Evolutionary conservation across 1,140 invertebrate species (phyloP), one percentile per base, ranked within the genome.

Genomic region (Spodoptera frugiperda): DNA sequence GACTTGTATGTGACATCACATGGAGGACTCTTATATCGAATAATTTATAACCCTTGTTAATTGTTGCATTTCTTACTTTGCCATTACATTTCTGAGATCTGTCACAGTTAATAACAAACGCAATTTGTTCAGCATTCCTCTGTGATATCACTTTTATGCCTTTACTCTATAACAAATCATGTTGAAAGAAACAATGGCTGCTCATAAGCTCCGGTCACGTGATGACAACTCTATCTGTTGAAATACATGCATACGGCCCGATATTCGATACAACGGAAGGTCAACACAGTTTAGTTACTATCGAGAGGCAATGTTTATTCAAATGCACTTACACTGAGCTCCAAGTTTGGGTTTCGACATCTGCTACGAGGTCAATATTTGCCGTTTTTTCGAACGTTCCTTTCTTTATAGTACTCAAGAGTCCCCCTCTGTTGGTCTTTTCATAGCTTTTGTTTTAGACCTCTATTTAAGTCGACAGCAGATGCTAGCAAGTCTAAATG

Each of bases 311-410:
- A 86, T 93, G 91, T 94, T 93, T 94, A 92, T 92, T 93, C 91
- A 92, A 93, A 93, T 94, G 92, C 90, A 91, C 83, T 83, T 89
- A 88, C 85, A 90, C 87, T 84, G 87, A 88, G 89, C 86, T 79
- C 84, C 61, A 84, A 91, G 88, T 91, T 92, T 90, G 85, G 78
- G 85, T 93, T 93, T 91, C 92, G 86, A 92, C 91, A 94, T 92
- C 91, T 94, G 91, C 87, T 81, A 70, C 87, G 88, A 91, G 91
- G 91, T 92, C 91, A 94, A 94, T 94, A 94, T 94, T 94, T 92
- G 91, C 84, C 77, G 85, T 91, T 90, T 88, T 85, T 87, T 87
- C 77, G 70, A 81, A 78, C 74, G 83, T 79, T 86, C 83, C 82
- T 89, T 87, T 85, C 85, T 80, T 87, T 70, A 68, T 65, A 67